A percentile compares a stretch with the other conserved stretches of the same genome.
Evolutionary conservation across 2,113 vertebrate genomes (phyloP).

Genomic region (Paralichthys olivaceus): DNA sequence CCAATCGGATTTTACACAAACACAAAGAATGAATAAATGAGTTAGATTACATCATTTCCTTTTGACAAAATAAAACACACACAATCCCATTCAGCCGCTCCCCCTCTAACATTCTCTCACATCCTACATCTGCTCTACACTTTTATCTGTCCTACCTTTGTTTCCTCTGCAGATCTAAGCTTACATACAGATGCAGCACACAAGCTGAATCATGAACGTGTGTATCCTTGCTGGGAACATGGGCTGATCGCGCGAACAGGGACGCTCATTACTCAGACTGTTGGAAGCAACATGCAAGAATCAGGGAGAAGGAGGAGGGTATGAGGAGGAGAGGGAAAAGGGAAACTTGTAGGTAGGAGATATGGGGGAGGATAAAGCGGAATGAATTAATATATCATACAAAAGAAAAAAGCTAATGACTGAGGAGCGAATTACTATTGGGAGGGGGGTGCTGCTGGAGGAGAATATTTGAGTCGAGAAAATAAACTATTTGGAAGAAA

Average conservation of each 20-base stretch:
- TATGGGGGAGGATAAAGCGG: background rate
- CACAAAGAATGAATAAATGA: background rate
- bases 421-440: slow-evolving; percentile 21
- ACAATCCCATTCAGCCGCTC: background rate
- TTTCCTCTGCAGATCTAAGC: background rate
- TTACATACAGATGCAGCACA: background rate
- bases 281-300: slow-evolving; percentile 21
- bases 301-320: slow-evolving; percentile 4
- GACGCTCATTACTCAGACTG: slow-evolving; percentile 60
- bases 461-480: slow-evolving; percentile 21
- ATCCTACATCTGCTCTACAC: background rate
- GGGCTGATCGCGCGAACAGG: slow-evolving; percentile 27
- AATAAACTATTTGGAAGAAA: slow-evolving; percentile 31
- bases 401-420: slow-evolving; percentile 1
- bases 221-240: slow-evolving; percentile 27
- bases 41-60: background rate
- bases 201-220: slow-evolving; percentile 38
- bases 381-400: slow-evolving; percentile 28
- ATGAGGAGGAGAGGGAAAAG: background rate
- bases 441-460: slow-evolving; percentile 14
- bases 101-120: background rate
- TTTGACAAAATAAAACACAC: background rate
- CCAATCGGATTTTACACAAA: background rate
- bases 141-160: background rate
- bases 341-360: slow-evolving; percentile 20